phyloP scores from a whole-genome alignment of 2,113 vertebrate species.

The Cynocephalus volans region DNA sequence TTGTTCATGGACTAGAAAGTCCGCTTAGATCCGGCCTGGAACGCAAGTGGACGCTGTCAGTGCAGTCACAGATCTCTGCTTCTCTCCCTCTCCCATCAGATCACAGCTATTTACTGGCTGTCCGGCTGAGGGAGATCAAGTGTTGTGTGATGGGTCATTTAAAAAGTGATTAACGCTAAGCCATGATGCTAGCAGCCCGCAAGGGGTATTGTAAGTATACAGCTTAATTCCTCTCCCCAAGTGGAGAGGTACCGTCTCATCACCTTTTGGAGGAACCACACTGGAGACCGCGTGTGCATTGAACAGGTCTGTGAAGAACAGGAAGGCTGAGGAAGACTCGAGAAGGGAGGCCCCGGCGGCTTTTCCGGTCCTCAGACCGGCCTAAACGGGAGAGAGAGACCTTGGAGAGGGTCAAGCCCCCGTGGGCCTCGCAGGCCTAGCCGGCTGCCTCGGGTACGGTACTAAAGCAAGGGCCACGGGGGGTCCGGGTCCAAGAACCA shows the following conservation, averaged over 20 bases:
- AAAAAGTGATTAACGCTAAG: neutral
- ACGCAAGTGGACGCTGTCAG: neutral
- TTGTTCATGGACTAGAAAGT: neutral
- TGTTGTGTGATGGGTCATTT: conserved; percentile 63
- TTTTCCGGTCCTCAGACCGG: neutral
- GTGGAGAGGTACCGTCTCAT: neutral
- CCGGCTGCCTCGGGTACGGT: neutral
- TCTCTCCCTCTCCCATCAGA: conserved; percentile 36
- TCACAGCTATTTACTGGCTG: conserved; percentile 40
- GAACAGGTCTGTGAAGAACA: neutral
- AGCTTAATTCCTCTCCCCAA: neutral
- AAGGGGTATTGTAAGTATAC: neutral
- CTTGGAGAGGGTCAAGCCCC: neutral
- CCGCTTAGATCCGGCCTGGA: neutral
- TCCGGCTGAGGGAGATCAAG: neutral
- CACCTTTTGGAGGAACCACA: neutral
- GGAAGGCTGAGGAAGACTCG: neutral
- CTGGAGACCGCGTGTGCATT: neutral
- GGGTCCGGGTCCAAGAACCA: neutral
- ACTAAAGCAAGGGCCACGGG: neutral
- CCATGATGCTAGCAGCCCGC: neutral
- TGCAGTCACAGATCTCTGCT: neutral
- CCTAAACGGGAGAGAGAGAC: neutral
- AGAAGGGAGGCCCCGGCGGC: neutral
- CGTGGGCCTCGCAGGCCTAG: too few relatives aligned